A percentile compares a stretch with the other conserved stretches of the same genome.
phyloP scores from a whole-genome alignment of 1,140 invertebrate genomes.

The Drosophila nasuta region DNA sequence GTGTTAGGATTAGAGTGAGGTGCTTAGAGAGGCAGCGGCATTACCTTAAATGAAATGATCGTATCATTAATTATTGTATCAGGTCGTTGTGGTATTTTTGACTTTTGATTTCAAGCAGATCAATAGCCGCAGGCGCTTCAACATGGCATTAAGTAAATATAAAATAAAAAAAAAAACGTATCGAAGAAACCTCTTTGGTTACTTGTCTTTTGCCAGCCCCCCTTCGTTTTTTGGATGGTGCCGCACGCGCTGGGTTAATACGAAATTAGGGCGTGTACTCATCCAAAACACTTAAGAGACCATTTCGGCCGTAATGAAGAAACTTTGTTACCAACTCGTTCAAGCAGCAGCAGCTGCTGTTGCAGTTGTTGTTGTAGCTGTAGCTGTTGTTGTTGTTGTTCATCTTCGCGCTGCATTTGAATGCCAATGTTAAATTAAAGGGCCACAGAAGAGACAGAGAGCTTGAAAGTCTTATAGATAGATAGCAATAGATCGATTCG shows the following conservation, averaged over 20 bases:
- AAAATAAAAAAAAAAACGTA: neutral
- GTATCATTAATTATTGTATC: too few species aligned
- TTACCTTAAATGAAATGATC: too few species aligned
- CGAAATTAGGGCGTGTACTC: slow-evolving; percentile 81
- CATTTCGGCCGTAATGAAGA: slow-evolving; percentile 67
- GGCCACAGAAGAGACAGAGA: slow-evolving; percentile 32
- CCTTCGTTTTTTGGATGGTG: neutral
- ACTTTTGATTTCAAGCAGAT: slow-evolving; percentile 84
- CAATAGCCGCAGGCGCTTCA: slow-evolving; percentile 76
- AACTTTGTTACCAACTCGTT: slow-evolving; percentile 58
- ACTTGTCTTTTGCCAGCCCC: slow-evolving; percentile 27
- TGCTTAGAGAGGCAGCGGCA: too few species aligned
- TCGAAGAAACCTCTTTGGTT: slow-evolving; percentile 21
- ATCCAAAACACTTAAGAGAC: slow-evolving; percentile 80
- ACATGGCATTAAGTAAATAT: slow-evolving; percentile 50
- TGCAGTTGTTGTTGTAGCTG: slow-evolving; percentile 5
- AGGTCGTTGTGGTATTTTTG: neutral
- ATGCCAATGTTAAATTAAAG: slow-evolving; percentile 77
- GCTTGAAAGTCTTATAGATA: slow-evolving; percentile 46
- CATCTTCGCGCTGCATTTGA: slow-evolving; percentile 80
- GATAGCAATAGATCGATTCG: slow-evolving; percentile 65
- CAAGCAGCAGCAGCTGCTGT: slow-evolving; percentile 25
- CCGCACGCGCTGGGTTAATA: slow-evolving; percentile 65
- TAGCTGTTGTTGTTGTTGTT: slow-evolving; percentile 52
- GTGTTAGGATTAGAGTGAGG: too few species aligned